Percentiles rank a stretch among this genome's conserved stretches.
These are phyloP conservation scores for Notechis scutatus DNA, from an alignment of 2,113 vertebrate genomes.

Conservation along the genomic window DNA sequence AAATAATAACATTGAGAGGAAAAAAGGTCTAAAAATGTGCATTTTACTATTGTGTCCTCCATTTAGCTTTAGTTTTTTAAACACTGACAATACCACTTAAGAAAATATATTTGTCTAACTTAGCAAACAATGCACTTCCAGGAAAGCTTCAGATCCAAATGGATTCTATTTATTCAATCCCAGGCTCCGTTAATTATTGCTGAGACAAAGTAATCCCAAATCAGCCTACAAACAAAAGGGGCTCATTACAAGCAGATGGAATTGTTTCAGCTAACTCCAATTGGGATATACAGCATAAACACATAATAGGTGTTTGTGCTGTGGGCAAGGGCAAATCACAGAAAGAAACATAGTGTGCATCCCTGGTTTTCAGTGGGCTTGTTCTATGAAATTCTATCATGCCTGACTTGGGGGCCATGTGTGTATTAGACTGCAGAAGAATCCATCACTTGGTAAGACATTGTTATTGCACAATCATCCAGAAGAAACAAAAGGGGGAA, in stretches of 20 bases:
- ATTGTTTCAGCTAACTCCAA: slow-evolving; percentile 32
- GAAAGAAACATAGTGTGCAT: fast-evolving
- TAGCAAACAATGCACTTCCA: background rate
- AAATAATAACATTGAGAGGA: background rate
- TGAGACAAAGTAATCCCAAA: background rate
- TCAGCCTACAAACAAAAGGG: background rate
- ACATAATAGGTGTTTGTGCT: background rate
- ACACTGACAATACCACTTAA: background rate
- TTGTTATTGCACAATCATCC: slow-evolving; percentile 2
- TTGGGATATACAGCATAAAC: background rate
- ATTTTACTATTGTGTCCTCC: background rate
- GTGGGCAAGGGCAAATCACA: background rate
- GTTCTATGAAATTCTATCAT: background rate
- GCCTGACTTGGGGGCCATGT: background rate
- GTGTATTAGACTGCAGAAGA: fast-evolving
- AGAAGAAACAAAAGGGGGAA: background rate
- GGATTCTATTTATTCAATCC: background rate
- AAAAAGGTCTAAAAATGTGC: background rate
- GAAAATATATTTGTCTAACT: background rate
- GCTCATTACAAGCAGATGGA: background rate
- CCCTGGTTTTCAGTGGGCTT: background rate
- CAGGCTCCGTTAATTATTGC: background rate
- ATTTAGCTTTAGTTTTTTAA: background rate
- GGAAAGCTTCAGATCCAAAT: background rate
- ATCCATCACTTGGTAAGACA: background rate